phyloP scores from a whole-genome alignment of 2,888 invertebrate genomes.

The Ochlodes sylvanus region DNA sequence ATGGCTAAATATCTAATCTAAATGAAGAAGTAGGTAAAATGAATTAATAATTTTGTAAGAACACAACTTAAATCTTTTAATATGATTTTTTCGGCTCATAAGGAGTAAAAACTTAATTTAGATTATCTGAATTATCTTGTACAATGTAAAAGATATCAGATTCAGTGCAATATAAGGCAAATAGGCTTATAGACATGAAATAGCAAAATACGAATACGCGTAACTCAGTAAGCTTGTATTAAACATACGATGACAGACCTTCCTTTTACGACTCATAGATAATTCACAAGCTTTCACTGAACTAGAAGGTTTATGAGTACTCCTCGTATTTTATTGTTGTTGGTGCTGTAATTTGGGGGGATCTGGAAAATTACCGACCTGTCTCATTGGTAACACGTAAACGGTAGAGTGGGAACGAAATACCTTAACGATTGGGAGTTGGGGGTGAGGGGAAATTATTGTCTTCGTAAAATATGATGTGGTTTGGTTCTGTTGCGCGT shows the following conservation, averaged over 20 bases:
- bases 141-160: too few species aligned
- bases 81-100: too few species aligned
- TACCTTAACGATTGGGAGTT: not conserved
- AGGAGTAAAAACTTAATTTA: too few species aligned
- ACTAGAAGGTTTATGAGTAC: constrained; percentile 42
- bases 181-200: not conserved
- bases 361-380: constrained; percentile 27
- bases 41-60: too few species aligned
- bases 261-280: constrained; percentile 42
- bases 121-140: too few species aligned
- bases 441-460: not conserved
- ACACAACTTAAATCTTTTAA: too few species aligned
- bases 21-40: too few species aligned
- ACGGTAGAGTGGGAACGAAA: not conserved
- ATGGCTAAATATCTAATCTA: too few species aligned
- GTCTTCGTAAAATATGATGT: not conserved
- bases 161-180: too few species aligned
- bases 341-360: constrained; percentile 34
- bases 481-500: too few species aligned
- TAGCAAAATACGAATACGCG: constrained; percentile 8
- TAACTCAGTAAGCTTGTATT: constrained; percentile 26
- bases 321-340: constrained; percentile 39
- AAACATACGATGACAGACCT: constrained; percentile 39
- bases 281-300: constrained; percentile 44
- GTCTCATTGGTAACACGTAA: constrained; percentile 7